These are phyloP conservation scores for Rhinoptilus africanus DNA, from an alignment of 2,113 vertebrate genomes.

Conservation along the genomic window DNA sequence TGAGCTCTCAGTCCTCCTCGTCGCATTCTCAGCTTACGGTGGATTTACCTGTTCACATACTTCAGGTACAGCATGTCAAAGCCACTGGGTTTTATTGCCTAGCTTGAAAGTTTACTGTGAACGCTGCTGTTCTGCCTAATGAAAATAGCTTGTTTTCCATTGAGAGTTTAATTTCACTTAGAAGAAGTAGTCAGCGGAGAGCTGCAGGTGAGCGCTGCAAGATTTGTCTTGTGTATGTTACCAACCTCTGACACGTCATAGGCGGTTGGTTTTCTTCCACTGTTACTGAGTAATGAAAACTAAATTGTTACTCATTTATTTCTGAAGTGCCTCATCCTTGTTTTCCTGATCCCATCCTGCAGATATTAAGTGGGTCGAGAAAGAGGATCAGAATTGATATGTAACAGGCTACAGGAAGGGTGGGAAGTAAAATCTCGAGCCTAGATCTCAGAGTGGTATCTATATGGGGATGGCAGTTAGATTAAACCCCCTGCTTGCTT, in stretches of 20 bases:
- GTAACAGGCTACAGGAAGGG: not conserved
- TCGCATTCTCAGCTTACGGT: conserved; percentile 88
- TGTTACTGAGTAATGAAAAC: not conserved
- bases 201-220: not conserved
- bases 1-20: conserved; percentile 85
- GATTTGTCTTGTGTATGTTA: not conserved
- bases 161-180: not conserved
- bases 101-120: not conserved
- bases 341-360: not conserved
- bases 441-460: not conserved
- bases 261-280: not conserved
- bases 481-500: not conserved
- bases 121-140: not conserved
- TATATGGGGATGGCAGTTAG: not conserved
- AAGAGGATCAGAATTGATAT: not conserved
- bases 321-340: not conserved
- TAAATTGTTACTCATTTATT: not conserved
- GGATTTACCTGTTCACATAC: conserved; percentile 89
- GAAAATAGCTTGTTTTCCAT: not conserved
- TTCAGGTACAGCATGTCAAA: conserved; percentile 79
- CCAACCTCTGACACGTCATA: not conserved
- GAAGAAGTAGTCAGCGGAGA: not conserved
- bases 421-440: not conserved
- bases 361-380: not conserved
- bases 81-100: not conserved